Evolutionary conservation across 2,888 invertebrate genomes (phyloP).

Genomic region (Acleris laterana): DNA sequence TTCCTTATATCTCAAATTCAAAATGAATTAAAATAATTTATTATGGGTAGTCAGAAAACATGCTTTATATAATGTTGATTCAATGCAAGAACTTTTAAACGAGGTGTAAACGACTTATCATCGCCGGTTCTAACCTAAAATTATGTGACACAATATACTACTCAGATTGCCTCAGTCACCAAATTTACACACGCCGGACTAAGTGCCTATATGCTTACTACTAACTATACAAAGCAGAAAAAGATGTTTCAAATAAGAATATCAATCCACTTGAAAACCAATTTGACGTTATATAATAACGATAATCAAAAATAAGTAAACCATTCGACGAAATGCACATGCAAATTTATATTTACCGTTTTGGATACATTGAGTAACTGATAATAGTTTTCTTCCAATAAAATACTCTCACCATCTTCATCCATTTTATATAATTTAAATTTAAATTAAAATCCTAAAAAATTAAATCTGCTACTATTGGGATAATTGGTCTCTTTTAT

Average conservation of each 20-base stretch:
- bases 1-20: no score
- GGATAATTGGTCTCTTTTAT: conserved; percentile 49
- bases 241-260: conserved; percentile 11
- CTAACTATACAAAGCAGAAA: not conserved
- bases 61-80: not conserved
- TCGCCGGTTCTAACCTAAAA: conserved; percentile 52
- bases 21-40: no score
- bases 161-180: conserved; percentile 6
- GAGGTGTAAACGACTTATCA: conserved; percentile 19
- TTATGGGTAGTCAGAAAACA: no score
- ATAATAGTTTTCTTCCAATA: conserved; percentile 93
- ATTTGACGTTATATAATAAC: conserved; percentile 57
- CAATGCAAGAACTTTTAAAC: not conserved
- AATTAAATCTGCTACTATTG: conserved; percentile 39
- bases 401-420: conserved; percentile 87
- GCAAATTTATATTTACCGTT: conserved; percentile 86
- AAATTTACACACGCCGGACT: not conserved
- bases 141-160: conserved; percentile 26
- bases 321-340: conserved; percentile 41
- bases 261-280: conserved; percentile 23
- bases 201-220: not conserved
- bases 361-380: conserved; percentile 93
- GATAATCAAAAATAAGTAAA: conserved; percentile 53
- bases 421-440: conserved; percentile 80
- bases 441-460: conserved; percentile 42